Percentiles rank a stretch among this genome's conserved stretches.
Conservation (phyloP, 2,113 vertebrate genomes). For the Centropus bengalensis region DNA sequence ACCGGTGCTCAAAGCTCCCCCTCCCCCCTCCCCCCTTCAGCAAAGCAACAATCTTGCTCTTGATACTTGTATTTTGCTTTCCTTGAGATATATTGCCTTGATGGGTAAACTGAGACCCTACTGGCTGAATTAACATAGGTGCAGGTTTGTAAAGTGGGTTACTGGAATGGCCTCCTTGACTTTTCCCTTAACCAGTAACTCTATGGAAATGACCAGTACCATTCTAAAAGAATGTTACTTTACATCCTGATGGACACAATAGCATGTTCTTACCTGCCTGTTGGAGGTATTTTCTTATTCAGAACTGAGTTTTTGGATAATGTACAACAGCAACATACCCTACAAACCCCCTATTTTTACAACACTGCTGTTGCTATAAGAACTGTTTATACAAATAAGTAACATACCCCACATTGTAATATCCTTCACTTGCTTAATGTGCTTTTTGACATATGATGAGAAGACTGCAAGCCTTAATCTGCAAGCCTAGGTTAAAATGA, state of each 20-base stretch:
- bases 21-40: neutral
- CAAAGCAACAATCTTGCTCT: neutral
- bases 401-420: constrained; percentile 9
- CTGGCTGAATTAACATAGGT: neutral
- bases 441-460: constrained; percentile 52
- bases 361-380: neutral
- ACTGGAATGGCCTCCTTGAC: neutral
- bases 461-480: constrained; percentile 30
- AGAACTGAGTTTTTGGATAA: constrained; percentile 10
- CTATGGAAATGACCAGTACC: neutral
- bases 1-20: accelerated
- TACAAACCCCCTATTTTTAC: constrained; percentile 2
- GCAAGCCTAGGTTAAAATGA: constrained; percentile 31
- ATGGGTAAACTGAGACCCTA: neutral
- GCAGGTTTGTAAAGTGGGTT: neutral
- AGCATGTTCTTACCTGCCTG: neutral
- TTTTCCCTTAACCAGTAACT: neutral
- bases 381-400: constrained; percentile 47
- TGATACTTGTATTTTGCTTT: neutral
- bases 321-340: neutral
- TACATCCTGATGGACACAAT: neutral
- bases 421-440: constrained; percentile 37
- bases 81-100: neutral
- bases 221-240: neutral
- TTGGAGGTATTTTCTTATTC: constrained; percentile 17